Percentiles rank a stretch among this genome's conserved stretches.
Conservation (phyloP, 2,113 vertebrate genomes). For the Damaliscus lunatus region DNA sequence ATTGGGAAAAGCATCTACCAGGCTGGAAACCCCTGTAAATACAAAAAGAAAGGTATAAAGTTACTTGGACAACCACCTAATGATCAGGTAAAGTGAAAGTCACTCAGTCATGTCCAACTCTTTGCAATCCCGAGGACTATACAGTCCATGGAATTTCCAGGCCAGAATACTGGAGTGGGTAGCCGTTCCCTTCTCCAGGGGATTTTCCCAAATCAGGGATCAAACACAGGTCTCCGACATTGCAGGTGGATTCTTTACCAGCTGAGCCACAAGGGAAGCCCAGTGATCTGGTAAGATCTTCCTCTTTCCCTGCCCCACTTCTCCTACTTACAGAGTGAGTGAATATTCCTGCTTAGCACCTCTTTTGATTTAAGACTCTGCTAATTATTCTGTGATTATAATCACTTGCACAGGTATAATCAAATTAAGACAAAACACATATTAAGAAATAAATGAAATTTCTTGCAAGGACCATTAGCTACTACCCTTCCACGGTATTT, state of each 20-base stretch:
- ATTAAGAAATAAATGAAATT: neutral
- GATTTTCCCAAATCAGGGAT: neutral
- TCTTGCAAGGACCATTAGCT: neutral
- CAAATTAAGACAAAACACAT: neutral
- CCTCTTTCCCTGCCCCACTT: neutral
- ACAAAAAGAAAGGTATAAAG: neutral
- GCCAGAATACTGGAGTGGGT: neutral
- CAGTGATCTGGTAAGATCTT: neutral
- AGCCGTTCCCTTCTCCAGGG: neutral
- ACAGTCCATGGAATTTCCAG: neutral
- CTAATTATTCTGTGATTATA: neutral
- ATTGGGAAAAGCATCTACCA: neutral
- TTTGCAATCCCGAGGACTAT: neutral
- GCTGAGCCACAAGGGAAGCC: neutral
- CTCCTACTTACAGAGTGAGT: neutral
- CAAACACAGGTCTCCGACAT: neutral
- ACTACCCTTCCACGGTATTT: neutral
- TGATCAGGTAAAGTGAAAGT: neutral
- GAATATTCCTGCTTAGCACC: neutral
- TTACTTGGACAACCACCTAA: neutral
- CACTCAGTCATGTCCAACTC: neutral
- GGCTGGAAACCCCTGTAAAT: neutral
- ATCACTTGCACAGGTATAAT: slow-evolving; percentile 3
- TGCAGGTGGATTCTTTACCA: neutral
- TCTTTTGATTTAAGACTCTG: neutral